Base-by-base conservation (phyloP, 2,888 invertebrate species). In the Drosophila acutilabella region DNA sequence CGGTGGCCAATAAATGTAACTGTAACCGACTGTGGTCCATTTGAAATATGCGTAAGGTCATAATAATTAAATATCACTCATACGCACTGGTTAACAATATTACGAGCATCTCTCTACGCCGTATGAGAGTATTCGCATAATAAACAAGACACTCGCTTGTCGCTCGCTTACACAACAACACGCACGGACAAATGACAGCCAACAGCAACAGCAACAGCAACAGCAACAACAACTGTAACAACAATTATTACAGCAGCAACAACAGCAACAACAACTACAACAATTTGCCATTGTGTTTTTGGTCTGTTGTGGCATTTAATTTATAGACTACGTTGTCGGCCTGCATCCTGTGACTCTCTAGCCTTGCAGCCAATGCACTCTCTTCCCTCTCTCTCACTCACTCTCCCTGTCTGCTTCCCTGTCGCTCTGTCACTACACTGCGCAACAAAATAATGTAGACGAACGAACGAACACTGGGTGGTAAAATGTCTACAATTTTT, bases 41-140 rank as follows among this genome's bases (percentile, higher is more conserved):
- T 67, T 52, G 58, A 71, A 69, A 69, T 71, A 70, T 80, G 71
- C 75, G 44, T 65, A 52, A 60, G 78, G 78, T 74, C 80, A 80
- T 80, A 68, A 80, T 80, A 80, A 80, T 80, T 80, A 80, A 77
- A 80, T 80, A 80, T 80, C 80, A 80, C 78, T 80, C 80, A 80
- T 77, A 80, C 78, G 80, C 80, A 80, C 69, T 77, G 78, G 74
- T 80, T 74, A 80, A 80, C 80, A 80, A 66, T 70, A 53, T 77
- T 66, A 67, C 65, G 45, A 72, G 52, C 58, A 59, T 58, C 48
- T 58, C 48, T 57, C 58, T n/a, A 20, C 42, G 42, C 23, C 10
- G 20, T 13, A 14, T 20, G 53, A 40, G 38, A 26, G 36, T 47
- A 42, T 52, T 20, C 42, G 42, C 47, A 56, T 52, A 81, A 71